These are phyloP conservation scores for Bucorvus abyssinicus DNA, from an alignment of 2,797 vertebrate species.

Conservation along the genomic window DNA sequence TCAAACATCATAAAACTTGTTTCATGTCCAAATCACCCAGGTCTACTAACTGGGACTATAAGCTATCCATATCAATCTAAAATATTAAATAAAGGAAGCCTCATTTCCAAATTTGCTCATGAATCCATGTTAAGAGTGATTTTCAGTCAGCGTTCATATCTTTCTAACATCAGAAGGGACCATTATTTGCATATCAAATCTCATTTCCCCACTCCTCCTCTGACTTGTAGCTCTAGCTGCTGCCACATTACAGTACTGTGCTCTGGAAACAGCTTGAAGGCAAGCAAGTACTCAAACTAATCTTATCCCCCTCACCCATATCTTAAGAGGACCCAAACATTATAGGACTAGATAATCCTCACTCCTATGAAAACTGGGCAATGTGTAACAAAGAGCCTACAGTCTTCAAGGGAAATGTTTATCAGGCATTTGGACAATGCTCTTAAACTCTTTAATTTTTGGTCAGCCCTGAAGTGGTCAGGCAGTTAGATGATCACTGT, in stretches of 20 bases:
- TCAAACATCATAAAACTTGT: too few relatives aligned
- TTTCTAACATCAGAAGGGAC: neutral
- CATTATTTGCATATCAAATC: neutral
- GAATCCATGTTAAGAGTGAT: neutral
- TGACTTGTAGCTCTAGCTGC: neutral
- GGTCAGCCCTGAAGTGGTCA: too few relatives aligned
- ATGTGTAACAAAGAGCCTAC: neutral
- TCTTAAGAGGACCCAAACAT: neutral
- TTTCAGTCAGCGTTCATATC: neutral
- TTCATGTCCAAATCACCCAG: neutral
- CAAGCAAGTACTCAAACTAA: neutral
- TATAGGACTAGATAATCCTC: neutral
- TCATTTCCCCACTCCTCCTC: neutral
- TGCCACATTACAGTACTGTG: neutral
- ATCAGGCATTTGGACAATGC: too few relatives aligned
- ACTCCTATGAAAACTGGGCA: neutral
- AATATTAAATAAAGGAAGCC: too few relatives aligned
- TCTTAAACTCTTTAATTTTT: too few relatives aligned
- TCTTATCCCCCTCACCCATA: accelerated
- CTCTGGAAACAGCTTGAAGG: neutral
- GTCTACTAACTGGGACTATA: neutral
- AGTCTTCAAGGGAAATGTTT: neutral
- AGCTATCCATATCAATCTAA: too few relatives aligned
- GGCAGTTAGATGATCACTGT: too few relatives aligned
- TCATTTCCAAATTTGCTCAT: too few relatives aligned